These are phyloP conservation scores for Aspiorhynchus laticeps DNA, from an alignment of 2,113 vertebrate genomes.

Conservation along the genomic window DNA sequence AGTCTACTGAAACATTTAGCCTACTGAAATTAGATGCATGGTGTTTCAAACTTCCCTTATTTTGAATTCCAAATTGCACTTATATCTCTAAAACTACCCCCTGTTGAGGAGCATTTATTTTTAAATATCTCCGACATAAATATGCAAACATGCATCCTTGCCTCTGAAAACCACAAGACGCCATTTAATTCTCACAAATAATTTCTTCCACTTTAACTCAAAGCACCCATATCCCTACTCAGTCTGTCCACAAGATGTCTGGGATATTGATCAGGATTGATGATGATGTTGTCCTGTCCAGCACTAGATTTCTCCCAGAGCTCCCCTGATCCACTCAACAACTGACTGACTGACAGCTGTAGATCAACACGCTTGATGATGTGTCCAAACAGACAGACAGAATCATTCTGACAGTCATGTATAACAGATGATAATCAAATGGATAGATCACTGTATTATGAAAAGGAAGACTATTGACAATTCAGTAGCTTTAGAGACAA, in stretches of 20 bases:
- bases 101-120: not conserved
- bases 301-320: not conserved
- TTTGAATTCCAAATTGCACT: not conserved
- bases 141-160: not conserved
- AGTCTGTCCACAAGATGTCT: conserved; percentile 31
- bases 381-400: not conserved
- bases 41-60: not conserved
- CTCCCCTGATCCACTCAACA: not conserved
- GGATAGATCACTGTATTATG: not conserved
- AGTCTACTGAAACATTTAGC: not conserved
- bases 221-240: not conserved
- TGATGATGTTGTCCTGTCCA: conserved; percentile 31
- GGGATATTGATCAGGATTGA: conserved; percentile 41
- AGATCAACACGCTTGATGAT: not conserved
- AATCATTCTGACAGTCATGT: not conserved
- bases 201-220: conserved; percentile 4
- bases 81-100: not conserved
- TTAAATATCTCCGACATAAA: not conserved
- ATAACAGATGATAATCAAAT: not conserved
- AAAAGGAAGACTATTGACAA: not conserved
- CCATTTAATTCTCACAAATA: not conserved
- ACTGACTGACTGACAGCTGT: not conserved
- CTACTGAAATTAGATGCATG: not conserved
- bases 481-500: not conserved
- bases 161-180: not conserved